Percentiles rank a stretch among this genome's conserved stretches.
Evolutionary conservation across 92 coral and sea anemone genomes (phyloP).

Genomic region (Porites divaricata): DNA sequence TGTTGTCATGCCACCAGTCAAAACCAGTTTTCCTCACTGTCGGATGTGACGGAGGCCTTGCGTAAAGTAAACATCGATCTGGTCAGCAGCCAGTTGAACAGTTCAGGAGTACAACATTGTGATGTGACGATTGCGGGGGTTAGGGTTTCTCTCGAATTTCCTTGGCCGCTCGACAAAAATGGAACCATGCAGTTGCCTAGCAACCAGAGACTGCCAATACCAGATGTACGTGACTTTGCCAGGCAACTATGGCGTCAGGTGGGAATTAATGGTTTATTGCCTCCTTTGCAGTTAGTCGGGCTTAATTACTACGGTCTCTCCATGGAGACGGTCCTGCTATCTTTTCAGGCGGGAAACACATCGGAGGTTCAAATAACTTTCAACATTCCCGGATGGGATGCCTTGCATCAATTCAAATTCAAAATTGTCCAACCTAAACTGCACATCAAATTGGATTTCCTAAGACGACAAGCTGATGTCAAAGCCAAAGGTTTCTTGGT

Average conservation of each 20-base stretch:
- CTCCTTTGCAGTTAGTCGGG: constrained; percentile 50
- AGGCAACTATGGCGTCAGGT: constrained; percentile 46
- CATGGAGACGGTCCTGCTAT: constrained; percentile 31
- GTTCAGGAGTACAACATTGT: constrained; percentile 33
- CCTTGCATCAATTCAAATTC: constrained; percentile 50
- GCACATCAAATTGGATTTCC: not conserved
- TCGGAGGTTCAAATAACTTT: constrained; percentile 18
- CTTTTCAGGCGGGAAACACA: constrained; percentile 30
- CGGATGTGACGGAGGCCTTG: constrained; percentile 6
- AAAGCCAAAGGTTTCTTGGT: constrained; percentile 39
- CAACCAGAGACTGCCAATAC: constrained; percentile 43
- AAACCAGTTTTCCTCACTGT: not conserved
- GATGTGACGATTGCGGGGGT: constrained; percentile 49
- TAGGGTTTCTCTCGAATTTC: constrained; percentile 49
- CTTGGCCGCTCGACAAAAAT: constrained; percentile 64
- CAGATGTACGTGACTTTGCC: constrained; percentile 44
- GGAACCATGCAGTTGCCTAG: constrained; percentile 43
- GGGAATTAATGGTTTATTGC: constrained; percentile 47
- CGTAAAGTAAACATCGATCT: constrained; percentile 2
- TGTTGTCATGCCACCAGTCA: not conserved
- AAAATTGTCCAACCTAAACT: constrained; percentile 51
- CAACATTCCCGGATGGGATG: constrained; percentile 70
- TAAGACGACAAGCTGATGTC: not conserved
- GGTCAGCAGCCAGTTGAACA: not conserved
- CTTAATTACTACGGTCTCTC: constrained; percentile 66